Conservation (phyloP, 2,888 invertebrate species). For the Tortrix viridana region DNA sequence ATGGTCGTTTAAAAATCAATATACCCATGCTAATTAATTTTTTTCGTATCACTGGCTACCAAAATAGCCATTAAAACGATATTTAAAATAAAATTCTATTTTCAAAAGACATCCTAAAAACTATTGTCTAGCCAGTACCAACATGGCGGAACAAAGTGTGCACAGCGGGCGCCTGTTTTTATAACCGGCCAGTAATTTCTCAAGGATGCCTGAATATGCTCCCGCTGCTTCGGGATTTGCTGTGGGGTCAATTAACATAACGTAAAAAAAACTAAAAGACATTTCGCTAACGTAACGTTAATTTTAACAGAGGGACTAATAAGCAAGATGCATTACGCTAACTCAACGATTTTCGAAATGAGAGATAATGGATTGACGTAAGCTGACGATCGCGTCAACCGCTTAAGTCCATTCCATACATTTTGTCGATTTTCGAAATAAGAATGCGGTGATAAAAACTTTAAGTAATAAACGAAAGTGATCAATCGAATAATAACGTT, state of each 20-base stretch:
- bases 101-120: background rate
- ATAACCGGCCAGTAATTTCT: constrained; percentile 41
- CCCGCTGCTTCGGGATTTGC: constrained; percentile 60
- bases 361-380: too few species aligned
- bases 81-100: background rate
- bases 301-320: too few species aligned
- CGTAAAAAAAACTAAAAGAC: background rate
- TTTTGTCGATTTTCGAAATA: too few species aligned
- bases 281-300: background rate
- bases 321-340: too few species aligned
- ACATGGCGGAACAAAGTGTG: constrained; percentile 44
- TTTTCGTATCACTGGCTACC: background rate
- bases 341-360: too few species aligned
- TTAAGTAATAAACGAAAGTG: constrained; percentile 1
- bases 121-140: constrained; percentile 9
- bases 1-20: too few species aligned
- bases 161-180: constrained; percentile 53
- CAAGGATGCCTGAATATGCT: constrained; percentile 33
- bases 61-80: constrained; percentile 1
- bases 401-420: too few species aligned
- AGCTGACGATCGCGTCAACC: too few species aligned
- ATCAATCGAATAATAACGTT: background rate
- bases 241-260: constrained; percentile 26
- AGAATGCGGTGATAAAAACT: too few species aligned
- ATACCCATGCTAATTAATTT: too few species aligned